Conservation (phyloP, 2,888 invertebrate species). For the Meteorus colon region DNA sequence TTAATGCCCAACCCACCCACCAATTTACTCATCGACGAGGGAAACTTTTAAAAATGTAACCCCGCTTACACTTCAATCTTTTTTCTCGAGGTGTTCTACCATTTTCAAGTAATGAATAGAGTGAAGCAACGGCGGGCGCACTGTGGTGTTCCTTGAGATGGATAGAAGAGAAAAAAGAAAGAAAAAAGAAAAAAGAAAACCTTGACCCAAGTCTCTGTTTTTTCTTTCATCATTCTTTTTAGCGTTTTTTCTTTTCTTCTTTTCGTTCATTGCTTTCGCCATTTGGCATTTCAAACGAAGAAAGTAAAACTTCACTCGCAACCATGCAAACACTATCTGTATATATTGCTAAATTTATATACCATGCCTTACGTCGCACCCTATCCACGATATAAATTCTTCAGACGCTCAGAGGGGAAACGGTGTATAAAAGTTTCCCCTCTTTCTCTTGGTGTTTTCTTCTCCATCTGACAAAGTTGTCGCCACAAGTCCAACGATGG, state of each 20-base stretch:
- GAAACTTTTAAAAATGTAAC: constrained; percentile 36
- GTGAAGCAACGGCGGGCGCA: constrained; percentile 17
- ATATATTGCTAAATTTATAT: not conserved
- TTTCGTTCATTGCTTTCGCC: not conserved
- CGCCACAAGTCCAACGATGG: constrained; percentile 15
- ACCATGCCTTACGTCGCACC: not conserved
- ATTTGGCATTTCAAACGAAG: constrained; percentile 26
- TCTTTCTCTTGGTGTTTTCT: not conserved
- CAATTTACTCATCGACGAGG: not conserved
- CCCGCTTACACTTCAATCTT: constrained; percentile 19
- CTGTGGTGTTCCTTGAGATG: not conserved
- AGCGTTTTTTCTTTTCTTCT: not conserved
- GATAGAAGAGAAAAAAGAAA: not conserved
- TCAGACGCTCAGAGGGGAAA: constrained; percentile 18
- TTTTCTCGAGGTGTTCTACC: constrained; percentile 19
- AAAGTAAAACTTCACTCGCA: constrained; percentile 37
- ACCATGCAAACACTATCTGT: constrained; percentile 32
- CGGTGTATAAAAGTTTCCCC: constrained; percentile 24
- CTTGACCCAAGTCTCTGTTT: constrained; percentile 27
- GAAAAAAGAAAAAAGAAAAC: constrained; percentile 23
- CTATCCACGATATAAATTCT: constrained; percentile 32
- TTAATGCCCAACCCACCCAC: not conserved
- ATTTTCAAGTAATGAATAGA: constrained; percentile 29
- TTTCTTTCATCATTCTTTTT: not conserved
- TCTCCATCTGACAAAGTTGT: constrained; percentile 15